phyloP scores from a whole-genome alignment of 2,797 vertebrate species.

The Dendrocincla tyrannina region DNA sequence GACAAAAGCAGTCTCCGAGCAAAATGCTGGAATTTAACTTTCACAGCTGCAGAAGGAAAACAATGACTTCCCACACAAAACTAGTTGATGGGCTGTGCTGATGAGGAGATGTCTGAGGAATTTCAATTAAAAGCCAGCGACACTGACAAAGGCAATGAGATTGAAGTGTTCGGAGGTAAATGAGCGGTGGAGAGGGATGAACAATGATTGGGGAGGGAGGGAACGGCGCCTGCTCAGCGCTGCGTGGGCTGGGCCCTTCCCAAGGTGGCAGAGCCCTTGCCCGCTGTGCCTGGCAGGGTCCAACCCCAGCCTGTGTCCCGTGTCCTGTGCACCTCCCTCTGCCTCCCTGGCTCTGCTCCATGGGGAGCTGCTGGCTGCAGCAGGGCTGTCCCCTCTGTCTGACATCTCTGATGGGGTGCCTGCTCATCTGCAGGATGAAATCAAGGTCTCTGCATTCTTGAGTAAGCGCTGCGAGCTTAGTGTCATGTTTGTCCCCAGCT shows the following conservation, averaged over 20 bases:
- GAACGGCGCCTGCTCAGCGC: not conserved
- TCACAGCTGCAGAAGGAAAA: slow-evolving; percentile 51
- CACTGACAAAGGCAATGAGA: slow-evolving; percentile 34
- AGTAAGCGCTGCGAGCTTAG: accelerated
- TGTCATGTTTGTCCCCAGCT: not conserved
- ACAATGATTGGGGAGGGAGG: not conserved
- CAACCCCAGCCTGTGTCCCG: not conserved
- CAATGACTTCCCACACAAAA: slow-evolving; percentile 47
- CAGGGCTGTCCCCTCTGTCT: not conserved
- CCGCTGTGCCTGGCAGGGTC: not conserved
- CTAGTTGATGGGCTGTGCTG: slow-evolving; percentile 11
- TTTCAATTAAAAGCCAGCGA: slow-evolving; percentile 51
- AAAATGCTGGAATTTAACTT: slow-evolving; percentile 38
- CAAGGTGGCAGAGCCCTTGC: not conserved
- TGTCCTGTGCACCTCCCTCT: not conserved
- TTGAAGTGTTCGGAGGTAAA: slow-evolving; percentile 32
- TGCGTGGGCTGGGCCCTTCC: slow-evolving; percentile 4
- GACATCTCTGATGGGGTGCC: not conserved
- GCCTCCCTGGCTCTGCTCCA: not conserved
- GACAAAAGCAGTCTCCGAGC: not conserved
- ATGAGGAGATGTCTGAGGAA: slow-evolving; percentile 51
- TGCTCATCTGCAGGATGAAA: accelerated
- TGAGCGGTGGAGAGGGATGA: slow-evolving; percentile 24
- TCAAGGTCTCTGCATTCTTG: accelerated
- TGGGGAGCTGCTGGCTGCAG: not conserved